These are phyloP conservation scores for Pollimyrus isidori DNA, from an alignment of 2,113 vertebrate genomes.

Conservation along the genomic window DNA sequence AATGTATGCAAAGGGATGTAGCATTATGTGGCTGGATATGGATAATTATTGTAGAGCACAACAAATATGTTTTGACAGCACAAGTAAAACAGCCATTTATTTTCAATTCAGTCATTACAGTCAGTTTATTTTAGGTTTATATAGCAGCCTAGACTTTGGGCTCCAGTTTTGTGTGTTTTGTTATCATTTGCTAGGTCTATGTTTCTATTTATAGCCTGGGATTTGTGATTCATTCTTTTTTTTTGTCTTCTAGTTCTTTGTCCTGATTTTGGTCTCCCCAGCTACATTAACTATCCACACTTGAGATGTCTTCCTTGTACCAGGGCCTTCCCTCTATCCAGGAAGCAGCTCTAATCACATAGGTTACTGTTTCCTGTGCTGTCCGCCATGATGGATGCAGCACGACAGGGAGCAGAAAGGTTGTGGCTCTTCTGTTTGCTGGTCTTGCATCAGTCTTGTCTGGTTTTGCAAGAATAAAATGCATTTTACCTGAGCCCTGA, in stretches of 20 bases:
- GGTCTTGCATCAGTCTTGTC: background rate
- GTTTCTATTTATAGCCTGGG: background rate
- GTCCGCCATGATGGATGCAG: background rate
- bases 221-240: background rate
- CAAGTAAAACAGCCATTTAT: background rate
- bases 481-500: background rate
- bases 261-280: background rate
- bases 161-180: background rate
- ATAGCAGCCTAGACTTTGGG: background rate
- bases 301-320: background rate
- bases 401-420: background rate
- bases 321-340: background rate
- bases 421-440: background rate
- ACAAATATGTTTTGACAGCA: background rate
- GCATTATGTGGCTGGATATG: background rate
- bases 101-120: background rate
- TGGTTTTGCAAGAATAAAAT: background rate
- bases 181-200: background rate
- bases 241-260: background rate
- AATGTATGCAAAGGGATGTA: background rate
- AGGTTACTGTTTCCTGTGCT: background rate
- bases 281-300: background rate
- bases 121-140: background rate
- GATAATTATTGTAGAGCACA: background rate
- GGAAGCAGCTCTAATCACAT: background rate